Conservation (phyloP, 92 coral and sea anemone genomes). For the Virgularia gustaviana region DNA sequence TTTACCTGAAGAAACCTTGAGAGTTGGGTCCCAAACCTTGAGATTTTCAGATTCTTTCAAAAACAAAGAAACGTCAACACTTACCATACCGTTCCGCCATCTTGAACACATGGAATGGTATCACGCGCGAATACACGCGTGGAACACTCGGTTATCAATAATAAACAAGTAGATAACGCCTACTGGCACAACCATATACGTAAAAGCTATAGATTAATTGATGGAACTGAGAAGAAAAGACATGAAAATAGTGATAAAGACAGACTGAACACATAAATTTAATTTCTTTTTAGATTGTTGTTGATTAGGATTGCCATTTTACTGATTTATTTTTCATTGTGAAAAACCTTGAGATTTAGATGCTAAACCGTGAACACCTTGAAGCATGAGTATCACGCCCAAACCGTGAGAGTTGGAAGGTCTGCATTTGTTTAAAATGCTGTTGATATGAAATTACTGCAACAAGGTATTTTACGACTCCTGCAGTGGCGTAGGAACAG, state of each 20-base stretch:
- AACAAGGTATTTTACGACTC: too few species aligned
- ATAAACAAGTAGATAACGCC: too few species aligned
- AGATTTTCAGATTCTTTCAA: not conserved
- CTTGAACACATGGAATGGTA: too few species aligned
- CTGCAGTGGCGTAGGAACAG: too few species aligned
- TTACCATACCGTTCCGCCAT: too few species aligned
- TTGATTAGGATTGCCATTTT: not conserved
- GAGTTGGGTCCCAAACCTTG: slow-evolving; percentile 25
- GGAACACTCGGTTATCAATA: not conserved
- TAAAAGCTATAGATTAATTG: not conserved
- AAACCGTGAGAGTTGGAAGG: not conserved
- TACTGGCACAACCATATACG: too few species aligned
- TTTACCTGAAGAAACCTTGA: slow-evolving; percentile 11
- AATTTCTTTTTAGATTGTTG: not conserved
- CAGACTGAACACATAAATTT: not conserved
- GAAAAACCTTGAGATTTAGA: not conserved
- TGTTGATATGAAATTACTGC: too few species aligned
- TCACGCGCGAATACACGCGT: not conserved
- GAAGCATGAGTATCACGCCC: not conserved
- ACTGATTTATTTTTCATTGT: too few species aligned
- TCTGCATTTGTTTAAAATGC: not conserved
- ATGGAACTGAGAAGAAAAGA: not conserved
- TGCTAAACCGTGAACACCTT: not conserved
- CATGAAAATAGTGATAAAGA: not conserved
- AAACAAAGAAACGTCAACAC: not conserved